These are phyloP conservation scores for Patella pellucida DNA, from an alignment of 2,888 invertebrate species.

Conservation along the genomic window DNA sequence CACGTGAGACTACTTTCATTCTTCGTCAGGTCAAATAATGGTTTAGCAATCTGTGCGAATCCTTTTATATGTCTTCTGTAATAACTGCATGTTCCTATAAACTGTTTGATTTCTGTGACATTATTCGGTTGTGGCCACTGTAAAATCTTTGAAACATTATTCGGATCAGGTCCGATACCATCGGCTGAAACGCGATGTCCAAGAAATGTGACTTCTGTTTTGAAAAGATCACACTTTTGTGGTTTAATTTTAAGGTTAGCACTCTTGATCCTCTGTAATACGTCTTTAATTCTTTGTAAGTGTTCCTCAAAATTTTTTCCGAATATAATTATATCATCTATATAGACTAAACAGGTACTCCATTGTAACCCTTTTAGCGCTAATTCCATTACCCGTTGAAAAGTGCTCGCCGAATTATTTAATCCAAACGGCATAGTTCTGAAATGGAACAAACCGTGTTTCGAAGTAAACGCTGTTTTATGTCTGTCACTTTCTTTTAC, in stretches of 20 bases:
- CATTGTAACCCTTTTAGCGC: too few species aligned
- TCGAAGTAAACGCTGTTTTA: not conserved
- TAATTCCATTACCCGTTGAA: too few species aligned
- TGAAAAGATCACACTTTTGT: not conserved
- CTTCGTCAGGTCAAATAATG: not conserved
- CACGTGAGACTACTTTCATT: not conserved
- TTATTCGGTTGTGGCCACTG: not conserved
- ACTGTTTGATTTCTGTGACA: not conserved
- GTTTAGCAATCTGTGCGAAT: not conserved
- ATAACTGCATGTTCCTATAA: not conserved
- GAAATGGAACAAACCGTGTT: not conserved
- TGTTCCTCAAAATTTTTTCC: not conserved
- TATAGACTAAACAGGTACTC: not conserved
- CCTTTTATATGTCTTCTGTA: not conserved
- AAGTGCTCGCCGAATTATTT: too few species aligned
- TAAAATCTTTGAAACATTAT: not conserved
- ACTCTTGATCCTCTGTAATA: not conserved
- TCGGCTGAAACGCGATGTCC: not conserved
- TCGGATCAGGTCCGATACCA: not conserved
- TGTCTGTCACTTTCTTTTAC: not conserved
- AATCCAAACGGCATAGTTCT: too few species aligned
- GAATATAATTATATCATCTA: conserved; percentile 1
- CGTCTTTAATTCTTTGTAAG: not conserved
- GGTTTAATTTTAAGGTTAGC: not conserved
- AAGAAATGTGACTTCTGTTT: not conserved